Base-by-base conservation (phyloP, 2,113 vertebrate genomes). In the Sinocyclocheilus grahami region DNA sequence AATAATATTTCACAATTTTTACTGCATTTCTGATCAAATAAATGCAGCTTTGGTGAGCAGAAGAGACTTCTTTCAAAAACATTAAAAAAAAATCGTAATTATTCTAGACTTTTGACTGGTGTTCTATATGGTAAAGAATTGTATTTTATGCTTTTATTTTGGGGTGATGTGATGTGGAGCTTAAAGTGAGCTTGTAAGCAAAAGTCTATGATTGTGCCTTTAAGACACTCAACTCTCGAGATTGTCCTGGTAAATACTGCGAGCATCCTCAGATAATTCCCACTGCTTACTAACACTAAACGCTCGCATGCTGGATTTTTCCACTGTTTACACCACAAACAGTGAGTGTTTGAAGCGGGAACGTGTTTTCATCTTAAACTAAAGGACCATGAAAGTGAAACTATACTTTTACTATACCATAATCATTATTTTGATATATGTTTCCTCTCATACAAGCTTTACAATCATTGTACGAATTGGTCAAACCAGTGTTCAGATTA, bases 301-400 rank as follows among this genome's bases (percentile, higher is more conserved):
- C 8, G 5, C 27, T 30, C 12, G 3, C 69, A 71, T 71, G 69
- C 69, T 39, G 33, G 69, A 39, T 3, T 39, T 22, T 39, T 12
- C 18, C 18, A 20, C 8, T 5, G 27, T 78, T 58, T 58, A 22
- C 51, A 58, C 14, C 16, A 58, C 27, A 58, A 58, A 78, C 58
- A 69, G 13, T 37, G 75, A 33, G 63, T 27, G 67, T n/a, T n/a
- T n/a, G n/a, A n/a, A n/a, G n/a, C n/a, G n/a, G n/a, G n/a, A n/a
- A n/a, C n/a, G 63, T 27, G 67, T 3, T 75, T 60, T 27, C 46
- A 22, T 20, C 20, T 74, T 83, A 87, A 89, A 58, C 8, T 58
- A 33, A n/a, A 33, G 55, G 75, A 33, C 5, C 55, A 0, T 46
- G n/a, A 53, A 51, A 76, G 22, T 14, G 12, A 22, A 37, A 11